phyloP scores from a whole-genome alignment of 2,797 vertebrate genomes.

The Coregonus suidteri region DNA sequence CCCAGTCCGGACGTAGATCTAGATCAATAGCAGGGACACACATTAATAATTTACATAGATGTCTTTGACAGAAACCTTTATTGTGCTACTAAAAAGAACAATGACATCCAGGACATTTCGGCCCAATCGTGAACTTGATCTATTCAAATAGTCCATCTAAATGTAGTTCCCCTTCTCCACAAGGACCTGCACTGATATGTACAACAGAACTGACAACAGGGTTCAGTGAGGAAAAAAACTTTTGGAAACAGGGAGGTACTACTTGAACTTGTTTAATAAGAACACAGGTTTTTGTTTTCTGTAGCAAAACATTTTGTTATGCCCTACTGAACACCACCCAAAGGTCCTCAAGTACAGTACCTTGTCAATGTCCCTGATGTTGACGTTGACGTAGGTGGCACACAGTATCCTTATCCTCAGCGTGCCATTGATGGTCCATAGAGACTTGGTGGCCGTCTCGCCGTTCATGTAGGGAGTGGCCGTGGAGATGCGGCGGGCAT shows the following conservation, averaged over 20 bases:
- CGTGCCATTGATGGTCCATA: slow-evolving; percentile 93
- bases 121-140: too few species aligned
- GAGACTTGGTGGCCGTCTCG: slow-evolving; percentile 91
- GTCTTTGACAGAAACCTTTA: not conserved
- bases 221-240: too few species aligned
- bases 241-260: too few species aligned
- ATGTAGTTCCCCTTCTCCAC: not conserved
- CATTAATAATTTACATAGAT: not conserved
- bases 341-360: slow-evolving; percentile 59
- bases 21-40: slow-evolving; percentile 27
- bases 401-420: slow-evolving; percentile 94
- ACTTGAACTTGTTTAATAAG: too few species aligned
- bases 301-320: too few species aligned
- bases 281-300: not conserved
- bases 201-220: too few species aligned
- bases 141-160: too few species aligned
- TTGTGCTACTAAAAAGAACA: not conserved
- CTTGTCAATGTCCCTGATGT: slow-evolving; percentile 99
- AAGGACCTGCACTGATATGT: too few species aligned
- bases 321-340: too few species aligned
- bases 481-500: slow-evolving; percentile 94
- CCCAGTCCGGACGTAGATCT: slow-evolving; percentile 98
- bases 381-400: slow-evolving; percentile 98
- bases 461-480: slow-evolving; percentile 99
- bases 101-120: too few species aligned